A percentile compares a stretch with the other conserved stretches of the same genome.
Evolutionary conservation across 2,888 invertebrate species (phyloP).

Genomic region (Listrodromus nycthemerus): DNA sequence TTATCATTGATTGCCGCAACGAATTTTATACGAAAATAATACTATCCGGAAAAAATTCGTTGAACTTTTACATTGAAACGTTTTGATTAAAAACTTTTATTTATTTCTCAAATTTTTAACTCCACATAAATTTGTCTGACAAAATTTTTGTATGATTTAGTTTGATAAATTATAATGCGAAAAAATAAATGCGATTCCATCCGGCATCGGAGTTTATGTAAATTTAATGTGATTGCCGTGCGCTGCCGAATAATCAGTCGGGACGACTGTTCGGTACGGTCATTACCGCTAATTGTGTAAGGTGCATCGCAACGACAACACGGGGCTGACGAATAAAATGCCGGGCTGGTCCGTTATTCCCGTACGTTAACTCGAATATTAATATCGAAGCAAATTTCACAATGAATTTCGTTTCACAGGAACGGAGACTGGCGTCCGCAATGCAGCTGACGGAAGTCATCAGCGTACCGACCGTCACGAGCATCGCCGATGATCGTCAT

Average conservation of each 20-base stretch:
- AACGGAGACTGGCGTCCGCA: conserved; percentile 73
- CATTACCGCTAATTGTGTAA: not conserved
- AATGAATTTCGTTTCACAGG: conserved; percentile 74
- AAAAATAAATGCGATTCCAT: no score
- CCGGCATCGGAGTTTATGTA: not conserved
- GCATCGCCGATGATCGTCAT: conserved; percentile 57
- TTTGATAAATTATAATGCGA: no score
- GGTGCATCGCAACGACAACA: conserved; percentile 16
- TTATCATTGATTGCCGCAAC: no score
- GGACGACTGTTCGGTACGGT: not conserved
- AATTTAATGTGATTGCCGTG: not conserved
- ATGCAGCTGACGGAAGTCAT: conserved; percentile 77
- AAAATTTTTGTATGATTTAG: no score
- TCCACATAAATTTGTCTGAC: no score
- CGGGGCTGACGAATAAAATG: not conserved
- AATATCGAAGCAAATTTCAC: conserved; percentile 56
- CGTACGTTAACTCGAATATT: conserved; percentile 36
- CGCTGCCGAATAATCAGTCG: not conserved
- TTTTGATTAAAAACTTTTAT: no score
- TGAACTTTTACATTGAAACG: no score
- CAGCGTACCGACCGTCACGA: conserved; percentile 65
- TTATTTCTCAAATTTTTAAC: no score
- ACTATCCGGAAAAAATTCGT: no score
- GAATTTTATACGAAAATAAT: no score
- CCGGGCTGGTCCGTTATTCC: conserved; percentile 15